Conservation (phyloP, 2,888 invertebrate genomes). For the Drosophila lutescens region DNA sequence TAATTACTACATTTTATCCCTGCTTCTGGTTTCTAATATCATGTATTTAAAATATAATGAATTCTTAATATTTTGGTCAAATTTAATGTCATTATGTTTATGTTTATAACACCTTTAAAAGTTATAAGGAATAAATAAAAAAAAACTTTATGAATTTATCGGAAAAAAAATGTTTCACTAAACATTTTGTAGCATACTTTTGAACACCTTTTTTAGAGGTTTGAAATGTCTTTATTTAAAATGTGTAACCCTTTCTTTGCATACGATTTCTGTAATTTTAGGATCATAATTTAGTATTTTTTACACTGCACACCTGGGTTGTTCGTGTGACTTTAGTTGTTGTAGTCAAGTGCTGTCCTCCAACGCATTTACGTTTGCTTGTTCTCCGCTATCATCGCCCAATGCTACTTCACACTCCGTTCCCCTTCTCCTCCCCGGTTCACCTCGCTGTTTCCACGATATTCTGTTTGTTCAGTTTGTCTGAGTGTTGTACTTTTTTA, state of each 20-base stretch:
- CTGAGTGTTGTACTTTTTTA: constrained; percentile 21
- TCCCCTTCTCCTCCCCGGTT: not conserved
- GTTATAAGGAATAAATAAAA: no score
- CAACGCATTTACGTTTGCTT: constrained; percentile 70
- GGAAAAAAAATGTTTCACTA: no score
- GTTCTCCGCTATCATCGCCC: constrained; percentile 18
- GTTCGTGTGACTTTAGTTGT: constrained; percentile 26
- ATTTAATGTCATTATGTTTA: no score
- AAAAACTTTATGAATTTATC: no score
- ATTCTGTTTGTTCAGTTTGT: constrained; percentile 37
- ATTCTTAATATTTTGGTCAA: no score
- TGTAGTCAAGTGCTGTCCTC: constrained; percentile 71
- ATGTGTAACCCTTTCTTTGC: not conserved
- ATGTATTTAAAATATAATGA: no score
- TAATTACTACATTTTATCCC: no score
- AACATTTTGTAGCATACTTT: no score
- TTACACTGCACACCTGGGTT: constrained; percentile 6
- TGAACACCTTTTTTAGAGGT: no score
- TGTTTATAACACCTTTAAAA: no score
- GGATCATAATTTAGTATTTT: not conserved
- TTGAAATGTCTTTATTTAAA: no score
- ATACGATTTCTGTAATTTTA: not conserved
- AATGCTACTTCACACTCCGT: constrained; percentile 31
- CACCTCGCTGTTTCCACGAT: constrained; percentile 2
- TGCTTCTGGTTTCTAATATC: no score